Evolutionary conservation across 2,113 vertebrate species (phyloP).

Genomic region (Salvator merianae): DNA sequence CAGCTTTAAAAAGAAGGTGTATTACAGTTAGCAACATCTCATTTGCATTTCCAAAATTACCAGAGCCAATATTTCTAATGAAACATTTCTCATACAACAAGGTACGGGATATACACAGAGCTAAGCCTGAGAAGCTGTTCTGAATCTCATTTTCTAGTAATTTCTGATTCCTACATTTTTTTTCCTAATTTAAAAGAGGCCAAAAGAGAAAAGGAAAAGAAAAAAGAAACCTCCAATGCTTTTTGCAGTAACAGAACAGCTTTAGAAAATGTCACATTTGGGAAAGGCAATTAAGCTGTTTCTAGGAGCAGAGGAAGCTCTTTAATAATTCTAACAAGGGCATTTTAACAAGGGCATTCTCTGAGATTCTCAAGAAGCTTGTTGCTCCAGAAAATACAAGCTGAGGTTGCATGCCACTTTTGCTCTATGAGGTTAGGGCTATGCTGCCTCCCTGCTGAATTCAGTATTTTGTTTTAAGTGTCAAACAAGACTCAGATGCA

Average conservation of each 20-base stretch:
- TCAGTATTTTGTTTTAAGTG: background rate
- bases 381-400: background rate
- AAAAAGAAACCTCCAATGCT: background rate
- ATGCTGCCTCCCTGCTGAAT: background rate
- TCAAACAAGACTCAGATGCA: background rate
- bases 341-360: background rate
- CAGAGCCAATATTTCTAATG: background rate
- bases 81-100: background rate
- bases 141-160: slow-evolving; percentile 1
- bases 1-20: slow-evolving; percentile 7
- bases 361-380: background rate
- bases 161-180: background rate
- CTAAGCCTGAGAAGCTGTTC: slow-evolving; percentile 4
- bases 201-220: background rate
- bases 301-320: background rate
- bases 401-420: background rate
- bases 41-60: background rate
- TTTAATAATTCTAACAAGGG: slow-evolving; percentile 21
- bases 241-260: slow-evolving; percentile 3
- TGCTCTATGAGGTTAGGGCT: background rate
- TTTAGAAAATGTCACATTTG: background rate
- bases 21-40: background rate
- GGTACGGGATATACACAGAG: background rate
- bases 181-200: background rate
- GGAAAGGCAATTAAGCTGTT: slow-evolving; percentile 14